Percentiles rank a stretch among this genome's conserved stretches.
These are phyloP conservation scores for Ondatra zibethicus DNA, from an alignment of 2,113 vertebrate genomes.

Conservation along the genomic window DNA sequence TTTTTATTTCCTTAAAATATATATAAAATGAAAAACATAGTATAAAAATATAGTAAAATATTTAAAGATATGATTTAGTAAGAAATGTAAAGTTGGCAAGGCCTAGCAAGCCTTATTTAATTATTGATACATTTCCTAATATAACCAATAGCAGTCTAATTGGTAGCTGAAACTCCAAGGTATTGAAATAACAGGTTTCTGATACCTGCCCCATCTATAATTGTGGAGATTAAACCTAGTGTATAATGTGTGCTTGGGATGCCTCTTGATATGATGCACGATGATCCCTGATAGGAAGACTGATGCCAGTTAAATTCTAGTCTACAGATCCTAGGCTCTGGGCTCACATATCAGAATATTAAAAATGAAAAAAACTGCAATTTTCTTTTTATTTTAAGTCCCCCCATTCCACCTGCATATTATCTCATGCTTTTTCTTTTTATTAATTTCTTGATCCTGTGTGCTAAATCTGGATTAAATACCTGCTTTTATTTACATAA, in stretches of 20 bases:
- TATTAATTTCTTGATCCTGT: background rate
- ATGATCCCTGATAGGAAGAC: background rate
- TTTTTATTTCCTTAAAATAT: background rate
- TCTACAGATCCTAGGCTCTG: background rate
- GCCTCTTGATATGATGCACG: background rate
- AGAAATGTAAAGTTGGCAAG: background rate
- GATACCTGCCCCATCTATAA: background rate
- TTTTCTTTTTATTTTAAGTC: background rate
- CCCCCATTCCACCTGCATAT: background rate
- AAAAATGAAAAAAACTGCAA: background rate
- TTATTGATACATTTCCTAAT: background rate
- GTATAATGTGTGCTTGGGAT: background rate
- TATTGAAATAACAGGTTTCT: background rate
- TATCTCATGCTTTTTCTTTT: background rate
- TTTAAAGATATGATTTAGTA: background rate
- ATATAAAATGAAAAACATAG: background rate
- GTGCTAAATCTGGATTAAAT: background rate
- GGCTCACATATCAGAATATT: background rate
- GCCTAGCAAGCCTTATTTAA: background rate
- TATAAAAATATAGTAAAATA: background rate
- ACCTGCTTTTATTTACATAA: background rate
- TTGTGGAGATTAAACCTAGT: background rate
- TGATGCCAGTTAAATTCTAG: background rate
- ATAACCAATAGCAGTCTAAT: background rate
- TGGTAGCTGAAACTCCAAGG: background rate